Evolutionary conservation across 1,140 invertebrate species (phyloP).

Genomic region (Saccostrea cuccullata): DNA sequence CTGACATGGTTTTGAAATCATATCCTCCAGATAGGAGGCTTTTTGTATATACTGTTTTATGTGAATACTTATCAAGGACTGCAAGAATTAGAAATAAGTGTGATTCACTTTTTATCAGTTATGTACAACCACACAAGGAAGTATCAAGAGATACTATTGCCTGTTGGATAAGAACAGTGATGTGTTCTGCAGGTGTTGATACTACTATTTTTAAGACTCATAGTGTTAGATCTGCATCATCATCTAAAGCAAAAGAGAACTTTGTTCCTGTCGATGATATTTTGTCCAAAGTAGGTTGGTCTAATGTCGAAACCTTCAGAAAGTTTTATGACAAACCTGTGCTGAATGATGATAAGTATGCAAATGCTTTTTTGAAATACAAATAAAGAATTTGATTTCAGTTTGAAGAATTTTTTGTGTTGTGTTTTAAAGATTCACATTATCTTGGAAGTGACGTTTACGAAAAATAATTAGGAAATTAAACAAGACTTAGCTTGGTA

Average conservation of each 20-base stretch:
- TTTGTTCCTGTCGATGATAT: conserved; percentile 41
- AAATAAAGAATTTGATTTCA: background rate
- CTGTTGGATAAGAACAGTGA: conserved; percentile 48
- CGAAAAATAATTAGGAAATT: too few species aligned
- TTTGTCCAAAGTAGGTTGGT: conserved; percentile 48
- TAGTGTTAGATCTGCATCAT: too few species aligned
- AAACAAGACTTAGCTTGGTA: conserved; percentile 25
- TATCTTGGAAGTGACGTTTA: background rate
- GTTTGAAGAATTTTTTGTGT: background rate
- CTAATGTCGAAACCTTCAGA: conserved; percentile 36
- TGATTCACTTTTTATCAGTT: conserved; percentile 39
- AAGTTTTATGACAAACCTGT: conserved; percentile 42
- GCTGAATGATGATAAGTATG: conserved; percentile 1
- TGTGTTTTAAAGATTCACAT: background rate
- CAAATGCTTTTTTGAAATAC: background rate
- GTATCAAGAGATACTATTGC: conserved; percentile 45
- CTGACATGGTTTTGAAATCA: conserved; percentile 17
- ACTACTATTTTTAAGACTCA: too few species aligned
- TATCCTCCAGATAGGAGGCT: conserved; percentile 42
- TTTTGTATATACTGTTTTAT: conserved; percentile 41
- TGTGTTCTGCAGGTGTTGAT: background rate
- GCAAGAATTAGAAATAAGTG: background rate
- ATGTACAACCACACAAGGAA: conserved; percentile 22
- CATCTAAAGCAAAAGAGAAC: background rate
- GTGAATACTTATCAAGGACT: conserved; percentile 46